Conservation (phyloP, 2,888 invertebrate species). For the Macaria liturata region DNA sequence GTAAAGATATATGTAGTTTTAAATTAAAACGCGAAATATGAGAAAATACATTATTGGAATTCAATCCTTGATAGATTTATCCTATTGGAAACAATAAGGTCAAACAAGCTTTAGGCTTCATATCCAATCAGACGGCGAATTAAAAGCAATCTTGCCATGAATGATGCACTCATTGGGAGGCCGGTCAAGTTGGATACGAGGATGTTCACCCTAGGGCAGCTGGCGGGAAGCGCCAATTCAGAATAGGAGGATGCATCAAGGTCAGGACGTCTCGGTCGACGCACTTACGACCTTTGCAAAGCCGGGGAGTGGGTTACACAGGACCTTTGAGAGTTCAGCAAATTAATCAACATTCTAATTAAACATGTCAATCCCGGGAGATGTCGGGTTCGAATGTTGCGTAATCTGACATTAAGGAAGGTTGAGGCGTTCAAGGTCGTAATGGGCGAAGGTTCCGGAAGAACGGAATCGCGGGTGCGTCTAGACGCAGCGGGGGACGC, state of each 20-base stretch:
- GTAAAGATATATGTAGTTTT: too few relatives aligned
- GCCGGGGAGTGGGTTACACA: slow-evolving; percentile 27
- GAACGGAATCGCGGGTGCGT: slow-evolving; percentile 74
- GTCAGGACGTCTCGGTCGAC: slow-evolving; percentile 69
- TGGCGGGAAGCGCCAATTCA: slow-evolving; percentile 58
- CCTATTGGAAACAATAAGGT: too few relatives aligned
- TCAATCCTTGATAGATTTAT: too few relatives aligned
- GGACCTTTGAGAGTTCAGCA: slow-evolving; percentile 38
- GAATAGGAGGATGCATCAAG: slow-evolving; percentile 67
- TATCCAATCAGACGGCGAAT: slow-evolving; percentile 33
- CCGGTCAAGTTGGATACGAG: slow-evolving; percentile 43
- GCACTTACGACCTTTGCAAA: slow-evolving; percentile 59
- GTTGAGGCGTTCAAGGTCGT: slow-evolving; percentile 81
- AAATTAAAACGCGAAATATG: too few relatives aligned
- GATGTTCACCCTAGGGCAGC: slow-evolving; percentile 60
- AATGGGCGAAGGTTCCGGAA: slow-evolving; percentile 79
- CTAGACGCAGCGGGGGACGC: slow-evolving; percentile 75
- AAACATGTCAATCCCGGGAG: slow-evolving; percentile 55
- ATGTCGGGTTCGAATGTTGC: slow-evolving; percentile 54
- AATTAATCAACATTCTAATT: slow-evolving; percentile 53
- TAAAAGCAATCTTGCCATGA: slow-evolving; percentile 23
- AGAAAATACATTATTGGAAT: too few relatives aligned
- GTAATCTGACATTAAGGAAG: slow-evolving; percentile 77
- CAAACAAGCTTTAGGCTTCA: slow-evolving; percentile 1
- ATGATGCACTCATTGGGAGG: slow-evolving; percentile 31